These are phyloP conservation scores for Amiota communis DNA, from an alignment of 2,888 invertebrate genomes.

Conservation along the genomic window DNA sequence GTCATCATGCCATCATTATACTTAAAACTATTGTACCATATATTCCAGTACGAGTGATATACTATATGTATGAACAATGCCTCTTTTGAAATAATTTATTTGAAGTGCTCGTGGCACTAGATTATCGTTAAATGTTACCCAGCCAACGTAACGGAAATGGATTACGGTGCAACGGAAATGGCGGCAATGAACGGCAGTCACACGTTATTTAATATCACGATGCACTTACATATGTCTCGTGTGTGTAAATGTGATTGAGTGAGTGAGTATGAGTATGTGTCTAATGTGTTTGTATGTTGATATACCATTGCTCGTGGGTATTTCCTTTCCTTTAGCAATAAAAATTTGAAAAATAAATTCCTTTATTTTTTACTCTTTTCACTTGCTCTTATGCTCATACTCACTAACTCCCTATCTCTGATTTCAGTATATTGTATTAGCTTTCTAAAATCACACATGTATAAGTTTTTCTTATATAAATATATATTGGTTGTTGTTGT, in stretches of 20 bases:
- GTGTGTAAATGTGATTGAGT: neutral
- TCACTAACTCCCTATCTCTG: too few relatives aligned
- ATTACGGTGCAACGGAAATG: constrained; percentile 63
- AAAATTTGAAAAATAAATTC: too few relatives aligned
- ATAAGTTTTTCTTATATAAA: too few relatives aligned
- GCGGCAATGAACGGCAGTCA: constrained; percentile 47
- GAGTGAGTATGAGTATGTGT: neutral
- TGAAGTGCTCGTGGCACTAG: constrained; percentile 59
- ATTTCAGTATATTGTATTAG: too few relatives aligned
- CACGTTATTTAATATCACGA: constrained; percentile 67
- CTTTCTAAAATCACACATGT: too few relatives aligned
- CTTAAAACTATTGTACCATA: neutral
- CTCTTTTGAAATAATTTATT: constrained; percentile 63
- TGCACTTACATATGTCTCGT: constrained; percentile 51
- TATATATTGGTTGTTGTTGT: too few relatives aligned
- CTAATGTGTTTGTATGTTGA: neutral
- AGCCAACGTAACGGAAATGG: constrained; percentile 68
- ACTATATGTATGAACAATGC: constrained; percentile 2
- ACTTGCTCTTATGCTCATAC: too few relatives aligned
- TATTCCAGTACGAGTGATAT: constrained; percentile 8
- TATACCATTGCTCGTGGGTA: too few relatives aligned
- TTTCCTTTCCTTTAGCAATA: too few relatives aligned
- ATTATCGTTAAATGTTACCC: constrained; percentile 66
- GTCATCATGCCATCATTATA: constrained; percentile 13
- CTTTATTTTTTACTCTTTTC: too few relatives aligned